Percentiles rank a stretch among this genome's conserved stretches.
phyloP scores from a whole-genome alignment of 2,797 vertebrate genomes.

The Sebastes itinus region DNA sequence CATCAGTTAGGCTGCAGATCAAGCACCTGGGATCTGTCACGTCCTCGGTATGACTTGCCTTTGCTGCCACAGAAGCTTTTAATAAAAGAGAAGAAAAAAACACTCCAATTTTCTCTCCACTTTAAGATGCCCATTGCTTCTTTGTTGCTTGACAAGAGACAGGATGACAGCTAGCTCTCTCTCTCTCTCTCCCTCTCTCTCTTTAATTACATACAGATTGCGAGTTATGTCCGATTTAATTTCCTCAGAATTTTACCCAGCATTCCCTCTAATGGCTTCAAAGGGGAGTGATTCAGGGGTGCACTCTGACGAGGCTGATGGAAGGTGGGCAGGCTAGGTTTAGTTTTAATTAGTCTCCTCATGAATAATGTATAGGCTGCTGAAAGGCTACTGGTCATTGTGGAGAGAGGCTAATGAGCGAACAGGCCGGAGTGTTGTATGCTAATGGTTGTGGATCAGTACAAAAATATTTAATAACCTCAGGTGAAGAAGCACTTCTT shows the following conservation, averaged over 20 bases:
- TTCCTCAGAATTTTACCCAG: constrained; percentile 53
- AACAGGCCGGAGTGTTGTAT: constrained; percentile 31
- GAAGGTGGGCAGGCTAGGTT: constrained; percentile 41
- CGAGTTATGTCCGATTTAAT: constrained; percentile 66
- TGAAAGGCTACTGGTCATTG: constrained; percentile 55
- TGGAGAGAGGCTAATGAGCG: constrained; percentile 31
- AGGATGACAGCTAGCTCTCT: constrained; percentile 61
- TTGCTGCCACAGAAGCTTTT: constrained; percentile 70
- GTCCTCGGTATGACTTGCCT: constrained; percentile 51
- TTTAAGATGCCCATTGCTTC: constrained; percentile 66
- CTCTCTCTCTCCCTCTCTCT: neutral
- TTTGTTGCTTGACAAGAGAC: constrained; percentile 74
- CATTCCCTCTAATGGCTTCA: constrained; percentile 62
- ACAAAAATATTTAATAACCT: constrained; percentile 32
- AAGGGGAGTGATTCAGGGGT: constrained; percentile 40
- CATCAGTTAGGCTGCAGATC: constrained; percentile 64
- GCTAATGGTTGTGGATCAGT: constrained; percentile 32
- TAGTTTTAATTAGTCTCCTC: constrained; percentile 64
- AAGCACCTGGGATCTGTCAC: constrained; percentile 74
- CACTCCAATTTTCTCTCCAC: constrained; percentile 56
- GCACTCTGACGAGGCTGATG: constrained; percentile 40
- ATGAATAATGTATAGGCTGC: constrained; percentile 66
- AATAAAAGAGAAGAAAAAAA: constrained; percentile 62
- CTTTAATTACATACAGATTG: constrained; percentile 74
- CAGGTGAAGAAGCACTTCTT: constrained; percentile 3